phyloP scores from a whole-genome alignment of 2,113 vertebrate genomes.

The Falco punctatus region DNA sequence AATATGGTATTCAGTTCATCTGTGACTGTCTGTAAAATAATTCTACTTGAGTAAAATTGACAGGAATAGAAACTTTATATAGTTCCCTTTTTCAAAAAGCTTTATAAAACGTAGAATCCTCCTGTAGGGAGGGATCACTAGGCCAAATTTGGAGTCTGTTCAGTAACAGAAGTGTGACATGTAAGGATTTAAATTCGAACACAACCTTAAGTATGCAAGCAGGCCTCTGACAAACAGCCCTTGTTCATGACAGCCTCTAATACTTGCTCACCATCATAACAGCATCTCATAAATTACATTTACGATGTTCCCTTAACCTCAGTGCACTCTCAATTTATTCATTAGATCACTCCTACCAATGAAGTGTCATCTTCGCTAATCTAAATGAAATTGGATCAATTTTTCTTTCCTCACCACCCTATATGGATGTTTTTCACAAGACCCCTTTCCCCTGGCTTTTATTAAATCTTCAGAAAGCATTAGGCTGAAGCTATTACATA shows the following conservation, averaged over 20 bases:
- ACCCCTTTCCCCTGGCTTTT: not conserved
- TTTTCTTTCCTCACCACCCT: not conserved
- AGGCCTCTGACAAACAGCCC: not conserved
- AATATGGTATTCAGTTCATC: not conserved
- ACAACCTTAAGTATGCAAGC: not conserved
- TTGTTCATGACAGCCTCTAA: not conserved
- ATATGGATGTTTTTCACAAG: not conserved
- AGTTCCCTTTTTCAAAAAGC: not conserved
- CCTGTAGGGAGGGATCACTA: not conserved
- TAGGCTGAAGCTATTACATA: not conserved
- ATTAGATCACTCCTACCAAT: not conserved
- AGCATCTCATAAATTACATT: not conserved
- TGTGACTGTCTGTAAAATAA: not conserved
- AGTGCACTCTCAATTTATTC: not conserved
- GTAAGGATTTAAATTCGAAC: not conserved
- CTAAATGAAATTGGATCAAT: not conserved
- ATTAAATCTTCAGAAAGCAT: not conserved
- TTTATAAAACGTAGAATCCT: not conserved
- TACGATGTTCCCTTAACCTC: not conserved
- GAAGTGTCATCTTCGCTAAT: not conserved
- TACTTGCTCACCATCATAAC: not conserved
- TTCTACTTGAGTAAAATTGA: not conserved
- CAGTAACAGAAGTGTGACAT: not conserved
- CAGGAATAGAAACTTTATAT: not conserved
- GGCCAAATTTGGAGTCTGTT: not conserved